These are phyloP conservation scores for Aotus griseimembra DNA, from an alignment of 2,797 vertebrate species.

Conservation along the genomic window DNA sequence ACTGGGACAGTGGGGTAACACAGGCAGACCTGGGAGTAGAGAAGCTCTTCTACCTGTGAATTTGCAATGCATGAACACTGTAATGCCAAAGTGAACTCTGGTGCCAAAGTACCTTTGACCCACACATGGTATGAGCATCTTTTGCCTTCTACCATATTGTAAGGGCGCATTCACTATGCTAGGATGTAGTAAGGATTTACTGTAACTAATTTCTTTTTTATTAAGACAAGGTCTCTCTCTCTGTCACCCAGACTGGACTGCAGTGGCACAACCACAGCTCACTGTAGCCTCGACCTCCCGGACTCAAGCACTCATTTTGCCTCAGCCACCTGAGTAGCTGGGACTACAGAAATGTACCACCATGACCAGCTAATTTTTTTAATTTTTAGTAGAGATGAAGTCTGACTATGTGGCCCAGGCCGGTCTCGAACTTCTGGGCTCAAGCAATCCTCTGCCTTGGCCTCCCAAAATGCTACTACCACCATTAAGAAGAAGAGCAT, in stretches of 20 bases:
- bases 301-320: background rate
- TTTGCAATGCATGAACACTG: background rate
- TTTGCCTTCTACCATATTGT: background rate
- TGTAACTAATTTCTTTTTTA: background rate
- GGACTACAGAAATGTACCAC: background rate
- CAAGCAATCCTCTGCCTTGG: background rate
- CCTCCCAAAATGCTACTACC: background rate
- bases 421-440: background rate
- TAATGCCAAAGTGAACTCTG: background rate
- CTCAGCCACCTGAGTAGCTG: background rate
- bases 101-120: background rate
- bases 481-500: background rate
- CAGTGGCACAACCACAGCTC: background rate
- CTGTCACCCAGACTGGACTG: background rate
- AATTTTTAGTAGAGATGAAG: background rate
- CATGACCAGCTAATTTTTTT: background rate
- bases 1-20: background rate
- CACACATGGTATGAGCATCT: background rate
- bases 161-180: background rate
- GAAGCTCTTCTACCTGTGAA: background rate
- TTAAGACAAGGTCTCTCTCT: background rate
- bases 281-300: background rate
- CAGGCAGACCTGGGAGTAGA: background rate
- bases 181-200: background rate
- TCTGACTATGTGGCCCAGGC: background rate